phyloP scores from a whole-genome alignment of 2,797 vertebrate species.

The Tenualosa ilisha region DNA sequence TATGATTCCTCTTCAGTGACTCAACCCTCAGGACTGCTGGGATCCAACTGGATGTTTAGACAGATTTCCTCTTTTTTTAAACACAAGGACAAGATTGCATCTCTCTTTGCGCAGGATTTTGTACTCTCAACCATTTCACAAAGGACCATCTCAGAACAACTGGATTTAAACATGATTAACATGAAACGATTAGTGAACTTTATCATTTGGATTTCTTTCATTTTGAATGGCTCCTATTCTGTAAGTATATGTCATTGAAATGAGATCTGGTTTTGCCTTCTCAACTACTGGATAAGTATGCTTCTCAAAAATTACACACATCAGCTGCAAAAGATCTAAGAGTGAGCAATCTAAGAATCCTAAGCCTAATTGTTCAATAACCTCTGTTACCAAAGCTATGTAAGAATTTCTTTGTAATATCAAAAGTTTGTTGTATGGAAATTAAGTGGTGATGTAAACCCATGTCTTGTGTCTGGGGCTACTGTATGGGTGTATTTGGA shows the following conservation, averaged over 20 bases:
- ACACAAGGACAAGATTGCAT: neutral
- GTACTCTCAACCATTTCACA: neutral
- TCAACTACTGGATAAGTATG: neutral
- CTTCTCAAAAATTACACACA: neutral
- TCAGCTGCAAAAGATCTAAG: neutral
- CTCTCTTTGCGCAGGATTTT: neutral
- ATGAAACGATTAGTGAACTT: slow-evolving; percentile 18
- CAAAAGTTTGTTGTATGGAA: neutral
- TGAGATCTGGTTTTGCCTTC: neutral
- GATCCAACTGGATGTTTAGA: neutral
- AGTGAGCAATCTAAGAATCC: too few relatives aligned
- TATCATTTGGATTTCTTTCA: slow-evolving; percentile 39
- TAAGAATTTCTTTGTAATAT: neutral
- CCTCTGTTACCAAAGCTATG: neutral
- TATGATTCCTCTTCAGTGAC: neutral
- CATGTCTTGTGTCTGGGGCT: neutral
- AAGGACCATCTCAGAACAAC: neutral
- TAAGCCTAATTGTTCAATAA: neutral
- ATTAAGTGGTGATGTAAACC: neutral
- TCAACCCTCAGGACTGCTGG: neutral
- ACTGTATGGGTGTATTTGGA: too few relatives aligned
- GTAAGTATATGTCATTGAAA: slow-evolving; percentile 41
- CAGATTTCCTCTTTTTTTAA: neutral
- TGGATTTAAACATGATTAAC: slow-evolving; percentile 3
- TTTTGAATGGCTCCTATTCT: slow-evolving; percentile 36